These are phyloP conservation scores for Phalacrocorax brasilianus DNA, from an alignment of 2,113 vertebrate genomes.

Conservation along the genomic window DNA sequence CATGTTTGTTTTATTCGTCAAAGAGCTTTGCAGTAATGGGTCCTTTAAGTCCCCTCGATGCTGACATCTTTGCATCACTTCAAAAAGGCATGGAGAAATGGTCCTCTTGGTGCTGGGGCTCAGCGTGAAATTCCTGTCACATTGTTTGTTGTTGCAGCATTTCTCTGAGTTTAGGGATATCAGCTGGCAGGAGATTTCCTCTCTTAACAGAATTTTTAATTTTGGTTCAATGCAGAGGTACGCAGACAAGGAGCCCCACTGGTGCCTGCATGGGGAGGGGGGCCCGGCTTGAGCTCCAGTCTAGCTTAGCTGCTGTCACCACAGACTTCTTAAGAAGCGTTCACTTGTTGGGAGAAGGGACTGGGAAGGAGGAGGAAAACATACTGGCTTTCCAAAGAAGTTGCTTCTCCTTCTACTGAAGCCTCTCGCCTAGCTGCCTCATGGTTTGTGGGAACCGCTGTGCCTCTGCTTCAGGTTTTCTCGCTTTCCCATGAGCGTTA, in stretches of 20 bases:
- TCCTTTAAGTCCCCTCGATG: neutral
- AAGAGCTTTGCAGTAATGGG: conserved; percentile 8
- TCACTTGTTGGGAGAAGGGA: neutral
- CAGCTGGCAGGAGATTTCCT: conserved; percentile 41
- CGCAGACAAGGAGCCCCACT: neutral
- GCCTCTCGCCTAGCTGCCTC: neutral
- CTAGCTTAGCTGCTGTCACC: neutral
- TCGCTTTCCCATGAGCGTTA: neutral
- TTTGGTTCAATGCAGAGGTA: neutral
- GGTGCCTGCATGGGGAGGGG: neutral
- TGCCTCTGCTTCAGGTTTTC: neutral
- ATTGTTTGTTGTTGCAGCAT: neutral
- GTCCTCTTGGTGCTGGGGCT: neutral
- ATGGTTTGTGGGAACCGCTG: neutral
- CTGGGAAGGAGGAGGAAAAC: neutral
- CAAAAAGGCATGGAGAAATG: neutral
- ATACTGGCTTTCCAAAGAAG: neutral
- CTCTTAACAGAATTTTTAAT: conserved; percentile 56
- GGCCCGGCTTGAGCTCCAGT: neutral
- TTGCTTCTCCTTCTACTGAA: neutral
- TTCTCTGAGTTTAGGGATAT: neutral
- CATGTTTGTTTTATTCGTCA: conserved; percentile 37
- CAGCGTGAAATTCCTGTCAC: conserved; percentile 15
- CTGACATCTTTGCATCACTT: conserved; percentile 14
- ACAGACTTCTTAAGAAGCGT: neutral